Percentiles rank a stretch among this genome's conserved stretches.
These are phyloP conservation scores for Proteles cristata DNA, from an alignment of 2,113 vertebrate genomes.

Conservation along the genomic window DNA sequence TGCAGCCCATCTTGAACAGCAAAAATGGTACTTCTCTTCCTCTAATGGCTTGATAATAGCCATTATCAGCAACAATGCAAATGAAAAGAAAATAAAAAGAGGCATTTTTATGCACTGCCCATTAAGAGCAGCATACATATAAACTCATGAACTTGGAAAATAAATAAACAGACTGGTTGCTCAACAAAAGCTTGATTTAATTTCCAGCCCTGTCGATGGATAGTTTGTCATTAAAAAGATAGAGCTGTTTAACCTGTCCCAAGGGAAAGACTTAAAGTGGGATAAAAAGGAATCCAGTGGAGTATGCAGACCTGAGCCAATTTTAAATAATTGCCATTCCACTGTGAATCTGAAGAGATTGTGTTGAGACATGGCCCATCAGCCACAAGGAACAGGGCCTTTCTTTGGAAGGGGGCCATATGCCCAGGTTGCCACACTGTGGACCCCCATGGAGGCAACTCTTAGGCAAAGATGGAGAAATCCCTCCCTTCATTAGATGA, in stretches of 20 bases:
- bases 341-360: not conserved
- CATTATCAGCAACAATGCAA: conserved; percentile 78
- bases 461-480: not conserved
- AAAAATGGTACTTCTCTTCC: conserved; percentile 67
- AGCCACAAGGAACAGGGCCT: not conserved
- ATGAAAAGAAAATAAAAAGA: conserved; percentile 81
- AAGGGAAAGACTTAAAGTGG: conserved; percentile 69
- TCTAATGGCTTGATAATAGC: conserved; percentile 76
- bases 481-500: not conserved
- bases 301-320: conserved; percentile 66
- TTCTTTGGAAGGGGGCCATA: too few species aligned
- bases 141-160: conserved; percentile 79
- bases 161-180: conserved; percentile 74
- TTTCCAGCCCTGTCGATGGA: conserved; percentile 62
- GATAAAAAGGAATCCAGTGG: conserved; percentile 62
- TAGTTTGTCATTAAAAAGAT: conserved; percentile 79
- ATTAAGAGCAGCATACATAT: conserved; percentile 70
- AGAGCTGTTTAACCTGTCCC: conserved; percentile 67
- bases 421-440: too few species aligned
- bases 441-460: not conserved
- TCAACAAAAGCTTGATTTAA: conserved; percentile 78
- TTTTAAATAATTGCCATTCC: conserved; percentile 76
- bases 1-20: conserved; percentile 65
- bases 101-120: conserved; percentile 76
- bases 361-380: not conserved